Percentiles rank a stretch among this genome's conserved stretches.
phyloP scores from a whole-genome alignment of 2,888 invertebrate genomes.

The Oligia latruncula region DNA sequence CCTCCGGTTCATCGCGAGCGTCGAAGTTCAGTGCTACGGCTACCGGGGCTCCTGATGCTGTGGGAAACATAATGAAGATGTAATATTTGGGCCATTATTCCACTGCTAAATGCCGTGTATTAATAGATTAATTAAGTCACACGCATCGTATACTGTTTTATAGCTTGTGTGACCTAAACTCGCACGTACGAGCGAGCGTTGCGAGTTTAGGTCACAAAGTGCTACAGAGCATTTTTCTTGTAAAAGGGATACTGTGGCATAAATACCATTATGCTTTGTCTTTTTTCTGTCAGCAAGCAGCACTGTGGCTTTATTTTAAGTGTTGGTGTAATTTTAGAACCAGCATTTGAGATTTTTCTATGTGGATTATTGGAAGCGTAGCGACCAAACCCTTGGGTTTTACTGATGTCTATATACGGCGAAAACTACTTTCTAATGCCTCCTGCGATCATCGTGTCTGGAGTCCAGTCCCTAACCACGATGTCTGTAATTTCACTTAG shows the following conservation, averaged over 20 bases:
- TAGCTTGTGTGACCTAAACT: no score
- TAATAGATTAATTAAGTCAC: no score
- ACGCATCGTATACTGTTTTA: no score
- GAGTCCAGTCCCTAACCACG: no score
- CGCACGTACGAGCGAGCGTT: no score
- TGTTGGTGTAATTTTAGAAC: background rate
- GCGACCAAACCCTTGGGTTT: background rate
- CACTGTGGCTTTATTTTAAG: background rate
- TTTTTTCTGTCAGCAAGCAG: background rate
- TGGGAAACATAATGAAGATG: background rate
- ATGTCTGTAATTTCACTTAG: no score
- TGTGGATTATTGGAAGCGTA: background rate
- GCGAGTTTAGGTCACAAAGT: no score
- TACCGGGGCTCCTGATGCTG: constrained; percentile 84
- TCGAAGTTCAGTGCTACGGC: constrained; percentile 95
- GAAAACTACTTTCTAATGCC: background rate
- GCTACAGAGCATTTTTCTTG: no score
- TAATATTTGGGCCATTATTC: background rate
- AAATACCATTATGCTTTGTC: background rate
- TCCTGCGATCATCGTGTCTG: background rate
- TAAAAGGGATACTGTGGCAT: background rate
- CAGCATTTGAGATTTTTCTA: background rate
- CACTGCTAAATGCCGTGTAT: no score
- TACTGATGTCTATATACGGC: background rate
- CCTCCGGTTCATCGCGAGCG: constrained; percentile 94